Percentiles rank a stretch among this genome's conserved stretches.
These are phyloP conservation scores for Lycaena phlaeas DNA, from an alignment of 2,888 invertebrate genomes.

Conservation along the genomic window DNA sequence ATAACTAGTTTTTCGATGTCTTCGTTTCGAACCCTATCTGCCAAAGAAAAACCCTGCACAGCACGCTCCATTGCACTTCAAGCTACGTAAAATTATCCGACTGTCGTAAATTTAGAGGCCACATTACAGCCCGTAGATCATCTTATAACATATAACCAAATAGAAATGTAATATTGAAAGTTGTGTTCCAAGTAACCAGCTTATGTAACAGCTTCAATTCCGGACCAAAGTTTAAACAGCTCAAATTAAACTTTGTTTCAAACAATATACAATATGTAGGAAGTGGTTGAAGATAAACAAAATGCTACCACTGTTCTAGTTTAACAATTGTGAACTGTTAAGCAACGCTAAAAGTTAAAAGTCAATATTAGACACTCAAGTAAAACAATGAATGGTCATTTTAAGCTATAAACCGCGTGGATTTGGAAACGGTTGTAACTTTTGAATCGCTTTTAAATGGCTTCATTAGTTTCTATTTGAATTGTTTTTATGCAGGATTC, in stretches of 20 bases:
- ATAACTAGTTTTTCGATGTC: too few species aligned
- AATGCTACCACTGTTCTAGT: neutral
- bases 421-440: slow-evolving; percentile 1
- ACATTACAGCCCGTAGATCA: too few species aligned
- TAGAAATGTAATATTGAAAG: too few species aligned
- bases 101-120: too few species aligned
- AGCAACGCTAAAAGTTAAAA: neutral
- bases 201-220: neutral
- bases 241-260: neutral
- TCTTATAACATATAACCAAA: neutral
- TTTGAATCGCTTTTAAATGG: neutral
- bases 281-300: slow-evolving; percentile 6
- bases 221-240: neutral
- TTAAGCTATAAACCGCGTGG: neutral
- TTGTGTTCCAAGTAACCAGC: neutral
- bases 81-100: too few species aligned
- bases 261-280: slow-evolving; percentile 1
- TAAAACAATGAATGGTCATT: slow-evolving; percentile 3
- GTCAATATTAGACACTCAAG: slow-evolving; percentile 3
- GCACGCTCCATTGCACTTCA: too few species aligned
- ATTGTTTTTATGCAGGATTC: too few species aligned
- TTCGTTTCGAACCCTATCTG: too few species aligned
- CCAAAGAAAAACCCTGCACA: too few species aligned
- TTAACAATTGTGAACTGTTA: slow-evolving; percentile 3
- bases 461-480: neutral